Evolutionary conservation across 2,888 invertebrate genomes (phyloP), one percentile per base, ranked within the genome.

Genomic region (Microchrysa polita): DNA sequence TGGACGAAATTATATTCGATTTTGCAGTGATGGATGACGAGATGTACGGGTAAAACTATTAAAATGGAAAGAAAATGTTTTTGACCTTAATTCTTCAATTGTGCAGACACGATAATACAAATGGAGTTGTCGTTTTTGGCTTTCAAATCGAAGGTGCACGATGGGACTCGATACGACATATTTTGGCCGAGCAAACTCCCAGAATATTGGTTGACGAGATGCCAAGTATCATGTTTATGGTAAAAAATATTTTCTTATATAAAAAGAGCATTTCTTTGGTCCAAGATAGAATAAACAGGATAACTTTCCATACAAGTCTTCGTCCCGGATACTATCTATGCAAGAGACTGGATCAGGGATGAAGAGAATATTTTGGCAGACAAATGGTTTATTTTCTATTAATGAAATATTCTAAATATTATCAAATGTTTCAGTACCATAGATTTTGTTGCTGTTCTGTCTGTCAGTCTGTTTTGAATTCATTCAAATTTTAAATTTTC

Each of bases 91-190:
- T 52, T 34, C 7, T 34, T 34, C 7, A n/a, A n/a, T 34, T 34
- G 2, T 34, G 27, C 27, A 34, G 27, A 34, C 4, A 34, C 27
- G 27, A 34, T 7, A 34, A 7, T 7, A 34, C 27, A 7, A 34
- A 34, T 34, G 27, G 27, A 34, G 91, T 93, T 18, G 93, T 89
- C 79, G 88, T 92, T 48, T 87, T 89, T 80, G 94, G 94, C 5
- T 85, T 96, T 76, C 96, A 89, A 82, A 87, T 95, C 77, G 95
- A 94, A 81, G 96, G 97, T 1, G 95, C 94, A 0, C 88, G 94
- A 75, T 97, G 96, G 96, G 91, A 95, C 81, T 86, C 89, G 76
- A 79, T 86, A 22, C 18, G 22, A 34, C 34, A 52, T 22, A 12
- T 34, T 53, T 85, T 97, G 42, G 90, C 88, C 0, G 97, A 97